phyloP scores from a whole-genome alignment of 2,113 vertebrate genomes.

The Heterocephalus glaber region DNA sequence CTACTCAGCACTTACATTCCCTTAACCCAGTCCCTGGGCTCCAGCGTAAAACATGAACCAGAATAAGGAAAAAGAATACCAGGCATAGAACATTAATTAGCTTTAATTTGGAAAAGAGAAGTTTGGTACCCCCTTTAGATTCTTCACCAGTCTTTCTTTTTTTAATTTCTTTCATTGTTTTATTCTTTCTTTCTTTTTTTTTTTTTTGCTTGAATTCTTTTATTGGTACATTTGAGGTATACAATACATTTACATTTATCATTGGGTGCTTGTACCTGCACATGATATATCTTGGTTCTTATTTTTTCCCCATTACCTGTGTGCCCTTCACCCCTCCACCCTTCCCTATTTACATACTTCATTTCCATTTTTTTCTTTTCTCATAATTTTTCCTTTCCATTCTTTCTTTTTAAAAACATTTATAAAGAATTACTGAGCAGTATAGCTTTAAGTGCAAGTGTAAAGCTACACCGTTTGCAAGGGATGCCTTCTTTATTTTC shows the following conservation, averaged over 20 bases:
- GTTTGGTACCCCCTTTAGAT: accelerated
- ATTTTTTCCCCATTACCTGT: no score
- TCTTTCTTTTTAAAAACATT: not conserved
- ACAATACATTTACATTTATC: no score
- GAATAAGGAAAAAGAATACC: not conserved
- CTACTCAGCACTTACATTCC: not conserved
- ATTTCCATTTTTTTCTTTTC: no score
- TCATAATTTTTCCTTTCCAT: no score
- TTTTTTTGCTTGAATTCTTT: no score
- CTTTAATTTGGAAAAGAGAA: not conserved
- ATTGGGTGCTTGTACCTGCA: no score
- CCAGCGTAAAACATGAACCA: not conserved
- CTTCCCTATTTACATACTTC: no score
- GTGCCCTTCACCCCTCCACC: no score
- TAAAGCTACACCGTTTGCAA: not conserved
- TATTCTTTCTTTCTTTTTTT: no score
- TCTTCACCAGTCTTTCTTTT: not conserved
- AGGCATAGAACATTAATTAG: not conserved
- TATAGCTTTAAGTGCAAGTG: not conserved
- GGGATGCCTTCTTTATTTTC: not conserved
- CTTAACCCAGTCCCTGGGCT: not conserved
- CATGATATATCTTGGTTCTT: no score
- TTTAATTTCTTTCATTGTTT: not conserved
- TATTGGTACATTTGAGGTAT: no score
- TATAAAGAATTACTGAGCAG: not conserved